These are phyloP conservation scores for Petrophora chlorosata DNA, from an alignment of 2,888 invertebrate genomes.

Conservation along the genomic window DNA sequence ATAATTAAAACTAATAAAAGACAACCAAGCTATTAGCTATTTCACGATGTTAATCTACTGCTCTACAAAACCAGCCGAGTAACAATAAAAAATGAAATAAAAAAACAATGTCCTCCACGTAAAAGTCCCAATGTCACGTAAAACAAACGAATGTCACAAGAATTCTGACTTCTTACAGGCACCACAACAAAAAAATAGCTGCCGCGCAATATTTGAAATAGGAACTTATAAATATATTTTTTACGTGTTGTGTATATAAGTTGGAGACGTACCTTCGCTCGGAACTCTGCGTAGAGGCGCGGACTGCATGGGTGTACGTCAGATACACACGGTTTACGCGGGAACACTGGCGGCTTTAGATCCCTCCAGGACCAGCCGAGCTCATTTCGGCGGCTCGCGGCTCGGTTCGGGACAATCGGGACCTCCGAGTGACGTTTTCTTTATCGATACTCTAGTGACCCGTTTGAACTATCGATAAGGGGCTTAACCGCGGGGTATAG, in stretches of 20 bases:
- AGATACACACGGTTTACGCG: slow-evolving; percentile 20
- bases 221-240: background rate
- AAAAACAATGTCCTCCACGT: too few species aligned
- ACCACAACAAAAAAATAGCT: background rate
- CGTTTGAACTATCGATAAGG: slow-evolving; percentile 21
- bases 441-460: slow-evolving; percentile 22
- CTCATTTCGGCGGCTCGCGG: slow-evolving; percentile 8
- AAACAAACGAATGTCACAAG: background rate
- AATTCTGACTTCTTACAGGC: background rate
- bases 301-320: slow-evolving; percentile 3
- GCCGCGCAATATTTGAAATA: background rate
- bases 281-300: slow-evolving; percentile 9
- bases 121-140: background rate
- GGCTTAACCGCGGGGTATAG: background rate
- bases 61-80: too few species aligned
- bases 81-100: too few species aligned
- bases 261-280: slow-evolving; percentile 21
- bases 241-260: too few species aligned
- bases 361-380: slow-evolving; percentile 3
- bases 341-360: slow-evolving; percentile 19
- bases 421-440: slow-evolving; percentile 9
- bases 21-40: too few species aligned
- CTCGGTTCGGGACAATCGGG: slow-evolving; percentile 3
- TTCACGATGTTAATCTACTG: too few species aligned
- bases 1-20: too few species aligned